Conservation (phyloP, 1,140 invertebrate species). For the Oncopodura yosiiana region DNA sequence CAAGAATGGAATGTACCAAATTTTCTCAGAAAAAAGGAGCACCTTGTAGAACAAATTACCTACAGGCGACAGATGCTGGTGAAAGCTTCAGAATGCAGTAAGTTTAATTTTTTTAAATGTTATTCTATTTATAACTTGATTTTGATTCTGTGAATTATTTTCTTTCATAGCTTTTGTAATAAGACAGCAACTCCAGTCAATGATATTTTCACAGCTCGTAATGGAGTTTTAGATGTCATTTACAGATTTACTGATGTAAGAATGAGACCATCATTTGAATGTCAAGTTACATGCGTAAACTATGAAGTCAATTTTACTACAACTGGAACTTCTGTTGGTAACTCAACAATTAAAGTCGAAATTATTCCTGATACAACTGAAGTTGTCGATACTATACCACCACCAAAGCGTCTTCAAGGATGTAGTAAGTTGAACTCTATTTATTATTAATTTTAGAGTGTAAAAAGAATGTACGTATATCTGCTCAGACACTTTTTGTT, state of each 20-base stretch:
- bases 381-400: background rate
- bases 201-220: conserved; percentile 4
- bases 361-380: background rate
- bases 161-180: conserved; percentile 24
- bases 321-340: background rate
- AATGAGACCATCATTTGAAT: conserved; percentile 21
- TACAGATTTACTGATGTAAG: conserved; percentile 7
- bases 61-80: conserved; percentile 30
- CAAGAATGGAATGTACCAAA: conserved; percentile 22
- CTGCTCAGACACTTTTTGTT: background rate
- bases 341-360: background rate
- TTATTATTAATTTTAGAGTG: background rate
- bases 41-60: conserved; percentile 23
- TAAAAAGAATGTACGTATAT: background rate
- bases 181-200: background rate
- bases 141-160: background rate
- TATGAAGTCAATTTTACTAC: conserved; percentile 17
- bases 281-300: conserved; percentile 26
- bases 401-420: background rate
- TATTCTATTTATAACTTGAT: background rate
- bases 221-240: conserved; percentile 25
- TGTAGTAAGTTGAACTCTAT: background rate
- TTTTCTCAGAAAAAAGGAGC: conserved; percentile 10
- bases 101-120: background rate
- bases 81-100: conserved; percentile 26